Base-by-base conservation (phyloP, 2,113 vertebrate species). In the Polypterus bichir region DNA sequence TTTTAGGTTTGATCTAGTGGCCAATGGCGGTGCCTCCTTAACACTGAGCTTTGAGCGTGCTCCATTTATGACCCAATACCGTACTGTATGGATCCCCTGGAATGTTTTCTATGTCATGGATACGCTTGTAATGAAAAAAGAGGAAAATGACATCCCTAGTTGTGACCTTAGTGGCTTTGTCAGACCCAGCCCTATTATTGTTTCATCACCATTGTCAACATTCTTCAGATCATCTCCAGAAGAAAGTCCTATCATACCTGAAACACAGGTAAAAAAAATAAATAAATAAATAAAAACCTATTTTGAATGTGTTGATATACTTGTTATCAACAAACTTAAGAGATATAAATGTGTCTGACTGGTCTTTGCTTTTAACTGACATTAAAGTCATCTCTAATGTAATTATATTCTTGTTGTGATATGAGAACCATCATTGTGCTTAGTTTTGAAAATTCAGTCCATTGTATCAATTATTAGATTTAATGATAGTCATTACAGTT, bases 41-140 rank as follows among this genome's bases (percentile, higher is more conserved):
- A 97, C 93, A 0, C 75, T 99, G 73, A 87, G 86, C n/a, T 99
- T 97, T 54, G 90, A 91, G 68, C 88, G 96, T 1, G 82, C 91
- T 7, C 96, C 94, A 0, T 97, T 94, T 79, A 90, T 95, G 61
- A 85, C 88, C 2, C 80, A 92, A 73, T 85, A 88, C 67, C 92
- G 90, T 65, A 96, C 96, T 0, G 93, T 99, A 1, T 99, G 96
- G 96, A 86, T 97, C 65, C 91, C 96, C 1, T 98, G 94, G 93
- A 93, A 89, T 58, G 88, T 97, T 8, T 97, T 97, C 70, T 91
- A 99, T 54, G 94, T 98, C 68, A 95, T 97, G 92, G 93, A 98
- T 65, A 95, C 92, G 0, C 82, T 97, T n/a, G 91, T 99, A 76
- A 98, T 97, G 96, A 96, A 92, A 82, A 87, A 89, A 59, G 92